Conservation (phyloP, 2,113 vertebrate species). For the Oenanthe melanoleuca region DNA sequence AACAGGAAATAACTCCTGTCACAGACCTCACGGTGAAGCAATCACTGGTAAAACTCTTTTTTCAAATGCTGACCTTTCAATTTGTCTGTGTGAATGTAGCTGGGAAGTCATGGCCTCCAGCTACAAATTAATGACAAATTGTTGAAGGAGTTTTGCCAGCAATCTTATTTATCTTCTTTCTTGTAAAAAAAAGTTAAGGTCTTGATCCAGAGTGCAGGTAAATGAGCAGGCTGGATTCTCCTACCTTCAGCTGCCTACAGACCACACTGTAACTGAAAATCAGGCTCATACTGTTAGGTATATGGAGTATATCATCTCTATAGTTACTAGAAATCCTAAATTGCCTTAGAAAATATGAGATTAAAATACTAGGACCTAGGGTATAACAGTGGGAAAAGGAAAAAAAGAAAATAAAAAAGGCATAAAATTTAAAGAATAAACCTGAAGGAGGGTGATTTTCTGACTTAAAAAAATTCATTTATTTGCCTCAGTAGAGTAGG, state of each 20-base stretch:
- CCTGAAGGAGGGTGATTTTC: not conserved
- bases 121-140: not conserved
- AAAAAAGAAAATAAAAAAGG: too few relatives aligned
- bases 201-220: not conserved
- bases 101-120: not conserved
- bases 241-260: not conserved
- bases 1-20: not conserved
- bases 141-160: not conserved
- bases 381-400: not conserved
- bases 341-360: not conserved
- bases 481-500: not conserved
- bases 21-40: not conserved
- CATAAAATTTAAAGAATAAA: not conserved
- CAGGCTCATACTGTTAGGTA: not conserved
- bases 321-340: not conserved
- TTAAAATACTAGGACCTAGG: not conserved
- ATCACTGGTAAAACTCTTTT: not conserved
- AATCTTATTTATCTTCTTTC: not conserved
- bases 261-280: not conserved
- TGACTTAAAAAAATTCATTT: not conserved
- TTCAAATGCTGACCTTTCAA: not conserved
- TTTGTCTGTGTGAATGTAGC: accelerated
- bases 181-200: not conserved
- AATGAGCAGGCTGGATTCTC: not conserved
- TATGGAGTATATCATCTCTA: not conserved